phyloP scores from a whole-genome alignment of 1,140 invertebrate species.

The Pissodes strobi region DNA sequence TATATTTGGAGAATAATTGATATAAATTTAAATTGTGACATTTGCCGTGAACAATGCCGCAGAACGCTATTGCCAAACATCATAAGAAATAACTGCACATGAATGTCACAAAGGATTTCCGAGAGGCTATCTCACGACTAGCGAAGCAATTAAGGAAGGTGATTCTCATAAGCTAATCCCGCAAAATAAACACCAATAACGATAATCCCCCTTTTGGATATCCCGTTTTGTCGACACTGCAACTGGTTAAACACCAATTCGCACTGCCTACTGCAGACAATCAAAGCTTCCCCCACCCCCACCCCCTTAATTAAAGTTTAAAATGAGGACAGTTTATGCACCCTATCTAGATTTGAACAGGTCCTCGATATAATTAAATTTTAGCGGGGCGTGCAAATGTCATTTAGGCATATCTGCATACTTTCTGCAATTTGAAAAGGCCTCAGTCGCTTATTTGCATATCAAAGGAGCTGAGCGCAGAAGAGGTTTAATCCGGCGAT shows the following conservation, averaged over 20 bases:
- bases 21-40: too few species aligned
- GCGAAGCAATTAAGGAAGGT: too few species aligned
- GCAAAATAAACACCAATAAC: neutral
- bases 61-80: too few species aligned
- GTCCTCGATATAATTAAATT: conserved; percentile 26
- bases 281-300: neutral
- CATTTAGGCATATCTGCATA: conserved; percentile 22
- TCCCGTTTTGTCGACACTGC: neutral
- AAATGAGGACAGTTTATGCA: conserved; percentile 24
- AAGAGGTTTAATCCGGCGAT: neutral
- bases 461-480: too few species aligned
- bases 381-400: conserved; percentile 20
- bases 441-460: conserved; percentile 9
- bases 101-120: too few species aligned
- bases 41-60: too few species aligned
- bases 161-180: too few species aligned
- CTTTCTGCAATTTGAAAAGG: conserved; percentile 16
- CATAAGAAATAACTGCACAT: too few species aligned
- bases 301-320: conserved; percentile 19
- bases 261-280: conserved; percentile 15
- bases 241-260: conserved; percentile 20
- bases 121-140: too few species aligned
- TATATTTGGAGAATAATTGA: too few species aligned
- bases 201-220: neutral
- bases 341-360: conserved; percentile 26